phyloP scores from a whole-genome alignment of 2,888 invertebrate species.

The Auanema freiburgensis region DNA sequence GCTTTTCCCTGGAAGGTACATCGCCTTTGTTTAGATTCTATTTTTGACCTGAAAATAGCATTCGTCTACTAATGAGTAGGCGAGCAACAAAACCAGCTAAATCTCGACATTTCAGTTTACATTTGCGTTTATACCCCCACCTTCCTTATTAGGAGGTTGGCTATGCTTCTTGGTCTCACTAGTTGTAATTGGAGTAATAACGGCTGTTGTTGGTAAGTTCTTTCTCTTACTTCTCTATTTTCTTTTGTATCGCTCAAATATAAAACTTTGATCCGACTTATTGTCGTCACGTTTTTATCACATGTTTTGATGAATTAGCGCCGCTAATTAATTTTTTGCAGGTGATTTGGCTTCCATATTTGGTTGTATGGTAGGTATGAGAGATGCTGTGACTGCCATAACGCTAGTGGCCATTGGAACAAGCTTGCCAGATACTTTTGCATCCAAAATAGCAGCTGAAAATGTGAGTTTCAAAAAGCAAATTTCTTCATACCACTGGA shows the following conservation, averaged over 20 bases:
- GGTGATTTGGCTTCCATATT: slow-evolving; percentile 69
- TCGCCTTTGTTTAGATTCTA: slow-evolving; percentile 1
- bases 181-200: slow-evolving; percentile 70
- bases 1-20: slow-evolving; percentile 47
- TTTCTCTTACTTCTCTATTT: not conserved
- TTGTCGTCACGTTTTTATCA: not conserved
- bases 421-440: slow-evolving; percentile 72
- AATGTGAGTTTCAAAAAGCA: slow-evolving; percentile 25
- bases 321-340: slow-evolving; percentile 13
- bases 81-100: slow-evolving; percentile 2
- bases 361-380: slow-evolving; percentile 71
- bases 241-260: not conserved
- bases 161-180: slow-evolving; percentile 70
- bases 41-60: not conserved
- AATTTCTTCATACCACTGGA: not conserved
- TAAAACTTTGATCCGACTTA: not conserved
- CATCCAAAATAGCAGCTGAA: slow-evolving; percentile 70
- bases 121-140: slow-evolving; percentile 70
- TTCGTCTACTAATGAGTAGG: no score
- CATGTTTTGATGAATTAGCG: no score
- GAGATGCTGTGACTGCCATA: slow-evolving; percentile 67
- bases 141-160: slow-evolving; percentile 71
- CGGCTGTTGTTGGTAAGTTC: slow-evolving; percentile 69
- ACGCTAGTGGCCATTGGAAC: slow-evolving; percentile 72
- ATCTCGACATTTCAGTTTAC: slow-evolving; percentile 57